These are phyloP conservation scores for Leptestheria dahalacensis DNA, from an alignment of 1,140 invertebrate genomes.

Conservation along the genomic window DNA sequence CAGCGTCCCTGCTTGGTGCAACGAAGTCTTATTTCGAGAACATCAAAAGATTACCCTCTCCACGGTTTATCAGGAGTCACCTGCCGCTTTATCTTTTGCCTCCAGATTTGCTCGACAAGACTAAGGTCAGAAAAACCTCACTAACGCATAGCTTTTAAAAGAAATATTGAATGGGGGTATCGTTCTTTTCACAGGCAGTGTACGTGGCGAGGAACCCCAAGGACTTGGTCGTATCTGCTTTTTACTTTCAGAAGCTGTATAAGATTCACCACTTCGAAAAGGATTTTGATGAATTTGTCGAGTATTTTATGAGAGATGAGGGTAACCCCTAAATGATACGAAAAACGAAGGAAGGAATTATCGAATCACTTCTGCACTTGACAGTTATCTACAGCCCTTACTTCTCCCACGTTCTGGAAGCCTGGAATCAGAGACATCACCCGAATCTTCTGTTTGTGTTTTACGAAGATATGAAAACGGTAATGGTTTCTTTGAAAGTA, in stretches of 20 bases:
- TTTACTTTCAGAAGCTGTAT: slow-evolving; percentile 54
- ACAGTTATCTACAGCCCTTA: too few species aligned
- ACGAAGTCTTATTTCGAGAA: not conserved
- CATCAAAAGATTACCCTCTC: slow-evolving; percentile 8
- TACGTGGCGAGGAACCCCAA: slow-evolving; percentile 70
- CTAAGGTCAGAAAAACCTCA: slow-evolving; percentile 28
- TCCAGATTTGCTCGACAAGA: slow-evolving; percentile 41
- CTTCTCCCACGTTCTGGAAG: too few species aligned
- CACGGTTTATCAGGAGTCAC: slow-evolving; percentile 41
- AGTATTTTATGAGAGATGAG: slow-evolving; percentile 14
- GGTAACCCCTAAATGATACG: too few species aligned
- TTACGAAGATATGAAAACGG: slow-evolving; percentile 59
- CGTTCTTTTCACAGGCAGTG: slow-evolving; percentile 37
- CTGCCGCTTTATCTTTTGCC: slow-evolving; percentile 52
- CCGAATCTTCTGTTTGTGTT: slow-evolving; percentile 58
- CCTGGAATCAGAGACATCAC: slow-evolving; percentile 43
- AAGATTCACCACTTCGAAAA: slow-evolving; percentile 31
- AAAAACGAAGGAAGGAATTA: too few species aligned
- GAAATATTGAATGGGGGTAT: not conserved
- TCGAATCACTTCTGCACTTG: too few species aligned
- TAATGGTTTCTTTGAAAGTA: slow-evolving; percentile 20
- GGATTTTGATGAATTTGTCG: slow-evolving; percentile 23
- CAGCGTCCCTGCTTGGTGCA: not conserved
- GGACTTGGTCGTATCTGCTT: slow-evolving; percentile 70
- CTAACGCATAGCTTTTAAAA: not conserved